These are phyloP conservation scores for Helicoverpa assulta DNA, from an alignment of 2,888 invertebrate genomes.

Conservation along the genomic window DNA sequence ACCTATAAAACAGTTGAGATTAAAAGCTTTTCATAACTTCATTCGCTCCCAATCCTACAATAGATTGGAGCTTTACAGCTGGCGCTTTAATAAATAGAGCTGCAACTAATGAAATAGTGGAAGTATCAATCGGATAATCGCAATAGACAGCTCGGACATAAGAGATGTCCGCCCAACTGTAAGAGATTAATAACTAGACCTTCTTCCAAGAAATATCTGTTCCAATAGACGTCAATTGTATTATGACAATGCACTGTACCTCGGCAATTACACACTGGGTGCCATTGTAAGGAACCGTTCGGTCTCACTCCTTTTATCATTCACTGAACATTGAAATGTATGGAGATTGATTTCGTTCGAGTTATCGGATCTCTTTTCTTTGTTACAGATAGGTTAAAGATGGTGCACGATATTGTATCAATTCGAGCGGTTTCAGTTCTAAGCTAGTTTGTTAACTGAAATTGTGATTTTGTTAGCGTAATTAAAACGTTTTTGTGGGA, in stretches of 20 bases:
- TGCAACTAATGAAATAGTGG: constrained; percentile 33
- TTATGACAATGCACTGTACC: constrained; percentile 78
- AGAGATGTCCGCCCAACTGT: constrained; percentile 43
- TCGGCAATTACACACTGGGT: constrained; percentile 76
- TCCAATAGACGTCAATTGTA: constrained; percentile 74
- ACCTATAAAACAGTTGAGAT: constrained; percentile 22
- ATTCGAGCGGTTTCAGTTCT: constrained; percentile 13
- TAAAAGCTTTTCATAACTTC: constrained; percentile 33
- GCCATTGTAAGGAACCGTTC: constrained; percentile 72
- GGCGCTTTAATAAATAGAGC: constrained; percentile 43
- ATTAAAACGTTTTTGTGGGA: neutral
- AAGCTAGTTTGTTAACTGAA: neutral
- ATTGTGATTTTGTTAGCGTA: neutral
- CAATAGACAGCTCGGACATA: constrained; percentile 44
- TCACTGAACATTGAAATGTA: constrained; percentile 74
- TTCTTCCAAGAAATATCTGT: constrained; percentile 63
- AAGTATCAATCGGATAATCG: constrained; percentile 47
- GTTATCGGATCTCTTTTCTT: constrained; percentile 68
- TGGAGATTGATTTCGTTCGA: constrained; percentile 75
- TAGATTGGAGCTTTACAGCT: constrained; percentile 37
- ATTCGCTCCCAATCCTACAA: constrained; percentile 25
- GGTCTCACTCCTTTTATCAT: constrained; percentile 69
- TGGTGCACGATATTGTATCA: constrained; percentile 27
- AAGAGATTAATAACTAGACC: constrained; percentile 59
- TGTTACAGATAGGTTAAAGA: constrained; percentile 39